Base-by-base conservation (phyloP, 2,797 vertebrate genomes). In the Paguma larvata region DNA sequence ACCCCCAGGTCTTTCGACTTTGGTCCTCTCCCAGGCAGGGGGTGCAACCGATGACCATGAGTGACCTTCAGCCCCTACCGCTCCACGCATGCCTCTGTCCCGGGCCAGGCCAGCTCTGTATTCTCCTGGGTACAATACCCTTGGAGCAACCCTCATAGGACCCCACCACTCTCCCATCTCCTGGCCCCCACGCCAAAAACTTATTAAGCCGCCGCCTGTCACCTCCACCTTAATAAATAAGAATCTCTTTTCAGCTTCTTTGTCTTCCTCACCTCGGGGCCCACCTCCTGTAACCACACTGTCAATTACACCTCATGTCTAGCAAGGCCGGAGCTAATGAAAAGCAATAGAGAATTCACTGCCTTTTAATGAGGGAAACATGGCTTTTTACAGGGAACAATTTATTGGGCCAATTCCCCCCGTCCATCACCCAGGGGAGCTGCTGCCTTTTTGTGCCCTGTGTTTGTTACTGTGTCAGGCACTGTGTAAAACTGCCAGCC, bases 301-400 rank as follows among this genome's bases (percentile, higher is more conserved):
- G 99, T 99, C 99, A 99, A 99, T 99, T 99, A 99, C 99, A 99
- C 99, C 99, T 99, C 98, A 98, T 99, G 98, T 99, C 99, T 99
- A 98, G 98, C 98, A 98, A 99, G 99, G 98, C 99, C 99, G 98
- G 98, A 98, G 97, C 99, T 99, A 99, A 99, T 99, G 99, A 99
- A 99, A 99, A 99, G 99, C 99, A 99, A 99, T 99, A 99, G 99
- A 99, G 99, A 99, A 99, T 99, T 99, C 99, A 99, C 99, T 99
- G 99, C 98, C 98, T 99, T 99, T 99, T 99, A 99, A 99, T 99
- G 99, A 99, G 99, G 99, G 99, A 99, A 99, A 99, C 99, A 99
- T 98, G 98, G 99, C 99, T 99, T 99, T 99, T 99, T 99, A 99
- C 99, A 99, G 99, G 98, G 99, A 99, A 98, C 99, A 99, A 99